Conservation (phyloP, 1,140 invertebrate species). For the Drosophila melanogaster region DNA sequence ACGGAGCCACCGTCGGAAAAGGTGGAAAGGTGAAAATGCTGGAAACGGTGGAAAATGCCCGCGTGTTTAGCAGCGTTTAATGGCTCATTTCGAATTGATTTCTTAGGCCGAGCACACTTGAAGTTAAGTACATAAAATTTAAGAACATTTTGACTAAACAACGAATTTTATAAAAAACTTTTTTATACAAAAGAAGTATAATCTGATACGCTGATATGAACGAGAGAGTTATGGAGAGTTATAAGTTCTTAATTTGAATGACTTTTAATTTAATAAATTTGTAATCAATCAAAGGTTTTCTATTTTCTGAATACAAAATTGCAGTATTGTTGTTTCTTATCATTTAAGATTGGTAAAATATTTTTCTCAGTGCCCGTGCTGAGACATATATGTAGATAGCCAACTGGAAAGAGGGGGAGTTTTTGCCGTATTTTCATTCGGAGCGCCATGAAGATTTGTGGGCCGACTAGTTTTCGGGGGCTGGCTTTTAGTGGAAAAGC, state of each 20-base stretch:
- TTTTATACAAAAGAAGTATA: no score
- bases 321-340: no score
- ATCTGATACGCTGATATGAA: no score
- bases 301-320: no score
- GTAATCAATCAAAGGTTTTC: no score
- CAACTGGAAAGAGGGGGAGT: slow-evolving; percentile 14
- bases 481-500: slow-evolving; percentile 80
- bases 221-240: no score
- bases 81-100: slow-evolving; percentile 84
- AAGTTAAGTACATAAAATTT: background rate
- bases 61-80: slow-evolving; percentile 83
- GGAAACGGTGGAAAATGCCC: slow-evolving; percentile 82
- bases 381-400: background rate
- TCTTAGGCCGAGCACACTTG: slow-evolving; percentile 52
- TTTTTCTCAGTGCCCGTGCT: background rate
- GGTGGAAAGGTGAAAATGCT: slow-evolving; percentile 33
- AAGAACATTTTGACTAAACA: no score
- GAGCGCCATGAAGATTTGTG: slow-evolving; percentile 59
- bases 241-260: no score
- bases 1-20: slow-evolving; percentile 54
- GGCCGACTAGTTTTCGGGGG: slow-evolving; percentile 55
- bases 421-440: slow-evolving; percentile 49
- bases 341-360: background rate
- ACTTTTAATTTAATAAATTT: no score
- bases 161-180: no score